Conservation (phyloP, 2,113 vertebrate genomes). For the Saccopteryx bilineata region DNA sequence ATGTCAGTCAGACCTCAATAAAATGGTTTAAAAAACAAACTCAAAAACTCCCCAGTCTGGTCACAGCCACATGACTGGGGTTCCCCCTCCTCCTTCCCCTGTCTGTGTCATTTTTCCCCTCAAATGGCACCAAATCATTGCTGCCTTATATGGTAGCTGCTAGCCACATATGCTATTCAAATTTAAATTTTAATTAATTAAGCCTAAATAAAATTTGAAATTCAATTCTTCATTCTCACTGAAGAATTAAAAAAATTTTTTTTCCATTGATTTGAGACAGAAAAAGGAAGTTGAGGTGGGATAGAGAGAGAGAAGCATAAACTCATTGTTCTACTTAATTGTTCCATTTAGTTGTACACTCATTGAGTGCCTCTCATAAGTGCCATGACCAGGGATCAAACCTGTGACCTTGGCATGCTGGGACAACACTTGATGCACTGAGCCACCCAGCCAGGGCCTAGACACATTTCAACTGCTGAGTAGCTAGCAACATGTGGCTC, state of each 20-base stretch:
- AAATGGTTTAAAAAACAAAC: background rate
- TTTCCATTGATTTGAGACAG: no score
- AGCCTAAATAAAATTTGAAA: background rate
- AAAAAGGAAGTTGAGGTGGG: no score
- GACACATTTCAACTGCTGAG: background rate
- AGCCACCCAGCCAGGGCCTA: background rate
- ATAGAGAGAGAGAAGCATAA: no score
- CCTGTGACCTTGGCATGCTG: no score
- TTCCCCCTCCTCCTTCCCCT: background rate
- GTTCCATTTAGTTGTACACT: no score
- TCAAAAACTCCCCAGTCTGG: background rate
- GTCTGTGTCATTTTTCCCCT: background rate
- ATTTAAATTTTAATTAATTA: background rate
- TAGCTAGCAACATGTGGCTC: background rate
- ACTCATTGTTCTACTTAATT: no score
- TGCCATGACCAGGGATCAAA: no score
- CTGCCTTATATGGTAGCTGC: background rate
- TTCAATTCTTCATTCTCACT: background rate
- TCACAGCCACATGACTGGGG: background rate
- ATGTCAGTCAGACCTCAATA: background rate
- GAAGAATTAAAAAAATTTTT: no score
- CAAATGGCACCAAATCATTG: background rate
- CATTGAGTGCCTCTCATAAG: no score
- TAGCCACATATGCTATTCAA: background rate
- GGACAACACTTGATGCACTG: no score